phyloP scores from a whole-genome alignment of 2,797 vertebrate species.

The Manis crassicaudata region DNA sequence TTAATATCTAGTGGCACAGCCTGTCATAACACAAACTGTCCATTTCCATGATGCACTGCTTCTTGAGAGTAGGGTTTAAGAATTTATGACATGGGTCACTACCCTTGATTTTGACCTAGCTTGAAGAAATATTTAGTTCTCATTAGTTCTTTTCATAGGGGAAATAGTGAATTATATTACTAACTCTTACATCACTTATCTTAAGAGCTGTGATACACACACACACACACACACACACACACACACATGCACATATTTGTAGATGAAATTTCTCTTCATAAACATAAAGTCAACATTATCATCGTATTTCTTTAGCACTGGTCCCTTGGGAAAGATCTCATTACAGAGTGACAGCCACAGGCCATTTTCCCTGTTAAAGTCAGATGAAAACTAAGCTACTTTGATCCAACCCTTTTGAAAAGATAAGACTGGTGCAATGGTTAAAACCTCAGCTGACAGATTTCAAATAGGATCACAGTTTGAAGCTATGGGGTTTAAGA shows the following conservation, averaged over 20 bases:
- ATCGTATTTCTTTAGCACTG: constrained; percentile 19
- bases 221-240: no score
- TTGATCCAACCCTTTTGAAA: constrained; percentile 79
- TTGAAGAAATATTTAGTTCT: constrained; percentile 33
- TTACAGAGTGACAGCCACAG: constrained; percentile 69
- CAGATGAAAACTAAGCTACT: constrained; percentile 76
- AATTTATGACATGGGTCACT: background rate
- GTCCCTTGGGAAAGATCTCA: constrained; percentile 70
- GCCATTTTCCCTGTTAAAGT: constrained; percentile 76
- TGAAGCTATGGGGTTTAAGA: constrained; percentile 67
- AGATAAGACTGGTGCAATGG: constrained; percentile 75
- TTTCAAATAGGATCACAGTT: constrained; percentile 66
- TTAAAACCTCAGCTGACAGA: constrained; percentile 71
- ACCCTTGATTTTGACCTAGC: constrained; percentile 48
- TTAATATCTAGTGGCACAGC: background rate
- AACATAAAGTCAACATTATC: constrained; percentile 65
- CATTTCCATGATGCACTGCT: background rate
- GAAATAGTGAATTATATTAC: background rate
- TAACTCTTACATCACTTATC: background rate
- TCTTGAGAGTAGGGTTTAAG: constrained; percentile 37
- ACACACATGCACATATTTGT: no score
- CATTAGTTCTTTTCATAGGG: constrained; percentile 40
- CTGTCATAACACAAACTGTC: background rate
- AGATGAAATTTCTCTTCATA: constrained; percentile 40
- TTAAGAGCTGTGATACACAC: background rate